phyloP scores from a whole-genome alignment of 2,113 vertebrate genomes.

The Gambusia affinis region DNA sequence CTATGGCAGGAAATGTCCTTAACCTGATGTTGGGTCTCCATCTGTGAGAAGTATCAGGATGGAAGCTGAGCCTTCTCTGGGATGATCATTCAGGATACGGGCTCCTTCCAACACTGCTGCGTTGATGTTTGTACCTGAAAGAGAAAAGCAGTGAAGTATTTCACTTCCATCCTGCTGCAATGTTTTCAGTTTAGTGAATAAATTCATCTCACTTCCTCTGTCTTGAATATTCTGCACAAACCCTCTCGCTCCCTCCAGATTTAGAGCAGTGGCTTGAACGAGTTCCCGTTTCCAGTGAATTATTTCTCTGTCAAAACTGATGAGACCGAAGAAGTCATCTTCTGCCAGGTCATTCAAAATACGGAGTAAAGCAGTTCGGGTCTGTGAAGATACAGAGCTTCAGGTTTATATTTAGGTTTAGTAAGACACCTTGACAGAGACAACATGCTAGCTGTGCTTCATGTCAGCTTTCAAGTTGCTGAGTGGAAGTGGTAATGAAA shows the following conservation, averaged over 20 bases:
- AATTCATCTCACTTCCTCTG: slow-evolving; percentile 71
- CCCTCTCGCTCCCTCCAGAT: slow-evolving; percentile 78
- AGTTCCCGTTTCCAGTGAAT: slow-evolving; percentile 83
- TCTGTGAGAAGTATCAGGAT: slow-evolving; percentile 94
- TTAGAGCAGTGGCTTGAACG: slow-evolving; percentile 82
- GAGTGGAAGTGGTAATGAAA: not conserved
- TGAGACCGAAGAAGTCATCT: slow-evolving; percentile 87
- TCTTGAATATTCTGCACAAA: slow-evolving; percentile 78
- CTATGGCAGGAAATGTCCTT: not conserved
- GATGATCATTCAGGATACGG: slow-evolving; percentile 79
- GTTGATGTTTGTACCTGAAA: slow-evolving; percentile 88
- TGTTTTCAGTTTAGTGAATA: not conserved
- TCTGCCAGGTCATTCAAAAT: slow-evolving; percentile 87
- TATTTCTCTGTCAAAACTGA: slow-evolving; percentile 81
- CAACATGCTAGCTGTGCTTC: no score
- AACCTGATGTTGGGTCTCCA: slow-evolving; percentile 87
- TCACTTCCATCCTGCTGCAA: not conserved
- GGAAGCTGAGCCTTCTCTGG: slow-evolving; percentile 82
- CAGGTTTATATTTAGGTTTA: not conserved
- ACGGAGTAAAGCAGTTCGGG: slow-evolving; percentile 84
- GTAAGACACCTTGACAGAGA: no score
- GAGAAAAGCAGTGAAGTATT: slow-evolving; percentile 9
- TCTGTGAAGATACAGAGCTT: slow-evolving; percentile 70
- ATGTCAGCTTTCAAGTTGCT: not conserved
- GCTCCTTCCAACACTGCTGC: slow-evolving; percentile 84